Percentiles rank a stretch among this genome's conserved stretches.
Evolutionary conservation across 1,140 invertebrate genomes (phyloP).

Genomic region (Papilio polyxenes): DNA sequence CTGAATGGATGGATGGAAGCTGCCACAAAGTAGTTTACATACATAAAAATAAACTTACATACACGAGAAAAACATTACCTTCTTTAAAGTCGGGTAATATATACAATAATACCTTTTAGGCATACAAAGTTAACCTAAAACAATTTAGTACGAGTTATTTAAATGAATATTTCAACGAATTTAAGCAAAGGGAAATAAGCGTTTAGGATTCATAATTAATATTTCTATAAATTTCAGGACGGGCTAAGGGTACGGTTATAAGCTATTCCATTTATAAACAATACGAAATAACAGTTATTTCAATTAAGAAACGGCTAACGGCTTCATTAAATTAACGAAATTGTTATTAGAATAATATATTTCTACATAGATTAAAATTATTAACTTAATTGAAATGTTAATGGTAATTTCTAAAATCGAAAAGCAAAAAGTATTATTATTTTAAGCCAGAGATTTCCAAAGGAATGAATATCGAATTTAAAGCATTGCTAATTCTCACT

Average conservation of each 20-base stretch:
- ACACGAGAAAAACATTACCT: too few relatives aligned
- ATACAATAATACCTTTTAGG: background rate
- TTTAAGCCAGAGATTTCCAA: too few relatives aligned
- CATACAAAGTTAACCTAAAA: background rate
- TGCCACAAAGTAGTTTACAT: too few relatives aligned
- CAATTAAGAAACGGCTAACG: background rate
- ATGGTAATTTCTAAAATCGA: too few relatives aligned
- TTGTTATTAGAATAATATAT: background rate
- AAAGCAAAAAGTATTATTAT: too few relatives aligned
- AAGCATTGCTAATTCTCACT: too few relatives aligned
- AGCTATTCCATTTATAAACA: background rate
- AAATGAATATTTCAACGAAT: background rate
- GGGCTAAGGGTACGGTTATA: background rate
- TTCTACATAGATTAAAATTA: too few relatives aligned
- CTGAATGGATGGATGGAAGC: too few relatives aligned
- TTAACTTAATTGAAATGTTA: too few relatives aligned
- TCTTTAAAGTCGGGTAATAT: too few relatives aligned
- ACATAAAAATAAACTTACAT: too few relatives aligned
- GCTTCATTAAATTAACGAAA: background rate
- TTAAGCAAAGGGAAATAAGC: background rate
- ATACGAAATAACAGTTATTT: background rate
- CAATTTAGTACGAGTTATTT: background rate
- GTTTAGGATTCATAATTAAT: background rate
- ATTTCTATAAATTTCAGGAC: constrained; percentile 4
- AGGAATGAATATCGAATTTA: too few relatives aligned